phyloP scores from a whole-genome alignment of 2,888 invertebrate genomes.

The Parnassius mnemosyne region DNA sequence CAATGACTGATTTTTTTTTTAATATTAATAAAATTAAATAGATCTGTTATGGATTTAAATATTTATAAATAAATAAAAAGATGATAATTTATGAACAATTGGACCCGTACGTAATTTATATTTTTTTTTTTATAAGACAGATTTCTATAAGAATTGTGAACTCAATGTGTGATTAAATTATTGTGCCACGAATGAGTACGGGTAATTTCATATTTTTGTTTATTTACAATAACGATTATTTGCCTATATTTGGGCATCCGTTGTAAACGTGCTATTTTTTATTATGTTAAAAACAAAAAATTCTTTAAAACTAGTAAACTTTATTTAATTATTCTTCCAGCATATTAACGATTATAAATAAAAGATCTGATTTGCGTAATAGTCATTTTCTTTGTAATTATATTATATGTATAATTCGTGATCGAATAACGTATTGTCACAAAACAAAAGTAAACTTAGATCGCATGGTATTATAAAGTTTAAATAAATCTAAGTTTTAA shows the following conservation, averaged over 20 bases:
- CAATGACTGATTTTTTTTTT: constrained; percentile 71
- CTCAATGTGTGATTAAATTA: constrained; percentile 45
- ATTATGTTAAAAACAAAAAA: constrained; percentile 1
- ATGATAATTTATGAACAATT: constrained; percentile 26
- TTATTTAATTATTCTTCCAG: constrained; percentile 27
- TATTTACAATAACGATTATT: constrained; percentile 19
- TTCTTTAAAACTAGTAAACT: constrained; percentile 30
- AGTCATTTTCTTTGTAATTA: constrained; percentile 29
- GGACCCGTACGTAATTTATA: constrained; percentile 51
- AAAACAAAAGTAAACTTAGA: constrained; percentile 39
- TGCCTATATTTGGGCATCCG: background rate
- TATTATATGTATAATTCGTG: constrained; percentile 38
- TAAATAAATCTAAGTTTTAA: constrained; percentile 51
- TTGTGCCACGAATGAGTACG: constrained; percentile 72
- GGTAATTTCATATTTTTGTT: constrained; percentile 55
- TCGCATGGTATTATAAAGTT: constrained; percentile 41
- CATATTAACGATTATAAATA: background rate
- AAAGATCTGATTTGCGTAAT: constrained; percentile 22
- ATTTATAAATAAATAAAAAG: constrained; percentile 31
- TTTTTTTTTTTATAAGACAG: constrained; percentile 24
- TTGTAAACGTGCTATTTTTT: constrained; percentile 22
- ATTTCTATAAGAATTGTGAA: constrained; percentile 21
- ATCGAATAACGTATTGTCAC: constrained; percentile 45
- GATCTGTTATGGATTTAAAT: constrained; percentile 54
- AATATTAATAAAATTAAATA: constrained; percentile 42